Conservation (phyloP, 2,797 vertebrate genomes). For the Furcifer pardalis region DNA sequence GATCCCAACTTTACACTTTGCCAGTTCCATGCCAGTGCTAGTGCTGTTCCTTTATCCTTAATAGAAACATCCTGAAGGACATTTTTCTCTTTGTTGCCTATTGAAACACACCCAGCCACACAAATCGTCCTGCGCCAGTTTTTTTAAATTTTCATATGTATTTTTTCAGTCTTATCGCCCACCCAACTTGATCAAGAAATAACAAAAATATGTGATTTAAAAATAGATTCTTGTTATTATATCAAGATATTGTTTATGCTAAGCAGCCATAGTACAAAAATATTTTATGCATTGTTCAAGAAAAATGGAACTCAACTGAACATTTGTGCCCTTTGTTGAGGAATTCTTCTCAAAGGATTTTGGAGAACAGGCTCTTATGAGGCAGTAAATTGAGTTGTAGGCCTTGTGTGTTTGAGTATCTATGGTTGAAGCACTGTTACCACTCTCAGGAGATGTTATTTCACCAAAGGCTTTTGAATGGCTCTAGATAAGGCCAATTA, state of each 20-base stretch:
- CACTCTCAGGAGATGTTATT: conserved; percentile 13
- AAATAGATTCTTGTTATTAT: too few relatives aligned
- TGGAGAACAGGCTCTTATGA: not conserved
- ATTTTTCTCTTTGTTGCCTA: too few relatives aligned
- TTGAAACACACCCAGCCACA: too few relatives aligned
- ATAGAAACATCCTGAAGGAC: too few relatives aligned
- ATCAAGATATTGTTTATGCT: not conserved
- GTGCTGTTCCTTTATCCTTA: too few relatives aligned
- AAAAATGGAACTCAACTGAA: not conserved
- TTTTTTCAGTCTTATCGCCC: too few relatives aligned
- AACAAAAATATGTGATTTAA: too few relatives aligned
- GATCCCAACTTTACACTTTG: too few relatives aligned
- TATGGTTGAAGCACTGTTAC: not conserved
- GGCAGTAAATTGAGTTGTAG: not conserved
- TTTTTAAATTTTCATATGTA: too few relatives aligned
- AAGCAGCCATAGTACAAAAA: not conserved
- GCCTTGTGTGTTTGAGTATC: not conserved
- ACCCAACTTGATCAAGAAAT: too few relatives aligned
- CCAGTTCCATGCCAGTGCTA: too few relatives aligned
- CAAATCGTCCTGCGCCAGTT: too few relatives aligned
- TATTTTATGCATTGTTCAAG: not conserved
- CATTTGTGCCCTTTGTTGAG: not conserved
- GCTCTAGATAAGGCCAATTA: conserved; percentile 27
- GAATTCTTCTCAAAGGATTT: not conserved
- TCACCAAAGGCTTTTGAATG: conserved; percentile 19